These are phyloP conservation scores for Columba guinea DNA, from an alignment of 2,797 vertebrate species.

Conservation along the genomic window DNA sequence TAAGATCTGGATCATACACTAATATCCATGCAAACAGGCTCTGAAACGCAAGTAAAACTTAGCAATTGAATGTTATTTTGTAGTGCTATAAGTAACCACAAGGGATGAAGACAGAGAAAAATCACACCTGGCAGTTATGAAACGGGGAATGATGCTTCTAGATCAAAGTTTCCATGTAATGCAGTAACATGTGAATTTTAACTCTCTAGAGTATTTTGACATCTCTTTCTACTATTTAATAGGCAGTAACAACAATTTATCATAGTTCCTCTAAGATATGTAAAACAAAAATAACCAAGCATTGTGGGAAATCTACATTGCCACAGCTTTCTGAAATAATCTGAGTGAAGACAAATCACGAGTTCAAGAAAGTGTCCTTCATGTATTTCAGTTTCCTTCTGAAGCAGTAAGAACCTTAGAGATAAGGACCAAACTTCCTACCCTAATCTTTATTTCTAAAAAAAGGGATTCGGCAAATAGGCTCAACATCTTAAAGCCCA, in stretches of 20 bases:
- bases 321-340: constrained; percentile 53
- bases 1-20: neutral
- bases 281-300: constrained; percentile 50
- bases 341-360: constrained; percentile 58
- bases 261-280: constrained; percentile 12
- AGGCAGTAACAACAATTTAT: constrained; percentile 55
- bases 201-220: constrained; percentile 17
- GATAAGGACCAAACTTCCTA: constrained; percentile 65
- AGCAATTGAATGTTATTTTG: neutral
- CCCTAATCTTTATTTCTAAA: constrained; percentile 69
- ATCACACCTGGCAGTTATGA: neutral
- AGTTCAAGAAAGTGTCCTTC: constrained; percentile 67
- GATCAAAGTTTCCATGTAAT: neutral
- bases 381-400: constrained; percentile 64
- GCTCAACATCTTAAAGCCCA: constrained; percentile 64
- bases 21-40: neutral
- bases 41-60: neutral
- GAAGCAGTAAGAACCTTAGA: constrained; percentile 62
- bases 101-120: neutral
- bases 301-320: constrained; percentile 44
- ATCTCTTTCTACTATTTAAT: constrained; percentile 38
- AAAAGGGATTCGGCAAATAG: constrained; percentile 66
- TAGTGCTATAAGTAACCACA: neutral
- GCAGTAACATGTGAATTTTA: constrained; percentile 28
- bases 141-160: neutral